A percentile compares a stretch with the other conserved stretches of the same genome.
Evolutionary conservation across 2,113 vertebrate genomes (phyloP).

Genomic region (Edolisoma coerulescens): DNA sequence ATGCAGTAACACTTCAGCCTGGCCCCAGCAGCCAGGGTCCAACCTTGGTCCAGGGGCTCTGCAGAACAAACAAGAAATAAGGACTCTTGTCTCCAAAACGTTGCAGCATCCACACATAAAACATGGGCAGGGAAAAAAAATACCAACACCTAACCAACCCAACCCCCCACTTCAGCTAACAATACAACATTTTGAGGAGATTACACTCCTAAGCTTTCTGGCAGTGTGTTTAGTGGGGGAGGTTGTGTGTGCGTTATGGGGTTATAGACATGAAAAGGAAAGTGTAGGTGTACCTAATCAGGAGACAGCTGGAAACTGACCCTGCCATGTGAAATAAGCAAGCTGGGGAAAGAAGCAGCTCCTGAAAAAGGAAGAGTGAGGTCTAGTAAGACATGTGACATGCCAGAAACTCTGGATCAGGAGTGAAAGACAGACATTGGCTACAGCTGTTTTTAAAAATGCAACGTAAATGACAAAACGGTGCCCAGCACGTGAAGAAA

Average conservation of each 20-base stretch:
- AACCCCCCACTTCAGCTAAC: neutral
- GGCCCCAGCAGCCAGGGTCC: neutral
- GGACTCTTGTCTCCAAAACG: neutral
- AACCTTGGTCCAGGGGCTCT: neutral
- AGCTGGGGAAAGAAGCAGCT: neutral
- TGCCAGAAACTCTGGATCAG: neutral
- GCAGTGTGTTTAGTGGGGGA: neutral
- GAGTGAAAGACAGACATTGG: neutral
- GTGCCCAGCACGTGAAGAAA: neutral
- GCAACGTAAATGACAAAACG: neutral
- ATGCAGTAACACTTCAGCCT: rapidly evolving
- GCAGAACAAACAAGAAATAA: neutral
- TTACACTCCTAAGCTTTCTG: neutral
- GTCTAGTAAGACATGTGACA: neutral
- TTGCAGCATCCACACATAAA: neutral
- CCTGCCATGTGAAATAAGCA: neutral
- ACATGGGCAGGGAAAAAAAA: neutral
- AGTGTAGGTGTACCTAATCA: neutral
- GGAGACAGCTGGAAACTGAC: neutral
- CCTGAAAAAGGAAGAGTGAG: neutral
- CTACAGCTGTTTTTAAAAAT: neutral
- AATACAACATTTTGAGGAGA: neutral
- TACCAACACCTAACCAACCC: neutral
- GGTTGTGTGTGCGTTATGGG: neutral
- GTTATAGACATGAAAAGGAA: neutral